Conservation (phyloP, 2,113 vertebrate genomes). For the Stictonetta naevosa region DNA sequence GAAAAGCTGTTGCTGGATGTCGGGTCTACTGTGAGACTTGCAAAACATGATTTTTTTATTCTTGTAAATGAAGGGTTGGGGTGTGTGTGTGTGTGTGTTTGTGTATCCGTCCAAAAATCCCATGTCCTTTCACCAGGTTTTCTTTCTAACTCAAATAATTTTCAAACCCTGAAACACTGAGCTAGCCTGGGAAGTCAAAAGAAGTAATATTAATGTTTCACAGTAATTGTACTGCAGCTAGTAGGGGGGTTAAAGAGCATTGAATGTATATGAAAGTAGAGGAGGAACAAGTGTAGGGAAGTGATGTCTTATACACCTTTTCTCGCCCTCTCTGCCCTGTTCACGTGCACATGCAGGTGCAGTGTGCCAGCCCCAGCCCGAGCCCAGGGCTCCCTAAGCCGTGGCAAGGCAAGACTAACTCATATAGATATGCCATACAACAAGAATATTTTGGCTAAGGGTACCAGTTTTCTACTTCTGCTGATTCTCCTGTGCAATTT, state of each 20-base stretch:
- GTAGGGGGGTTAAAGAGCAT: rapidly evolving
- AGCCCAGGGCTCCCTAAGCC: neutral
- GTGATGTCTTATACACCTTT: neutral
- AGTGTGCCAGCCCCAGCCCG: rapidly evolving
- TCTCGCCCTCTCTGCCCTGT: rapidly evolving
- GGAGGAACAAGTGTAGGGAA: neutral
- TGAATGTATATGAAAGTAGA: no score
- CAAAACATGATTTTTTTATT: neutral
- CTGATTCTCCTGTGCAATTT: neutral
- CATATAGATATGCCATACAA: rapidly evolving
- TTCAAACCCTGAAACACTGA: neutral
- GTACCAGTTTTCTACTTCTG: neutral
- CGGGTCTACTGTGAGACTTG: neutral
- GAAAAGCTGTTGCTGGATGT: neutral
- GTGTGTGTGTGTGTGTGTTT: neutral
- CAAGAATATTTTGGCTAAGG: neutral
- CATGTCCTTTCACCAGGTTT: neutral
- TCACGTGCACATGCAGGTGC: neutral
- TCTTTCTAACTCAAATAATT: neutral
- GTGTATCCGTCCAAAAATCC: neutral
- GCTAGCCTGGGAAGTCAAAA: neutral
- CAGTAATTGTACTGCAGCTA: neutral
- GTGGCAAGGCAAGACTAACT: neutral
- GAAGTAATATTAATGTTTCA: neutral
- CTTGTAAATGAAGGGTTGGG: neutral